Evolutionary conservation across 2,113 vertebrate genomes (phyloP), one percentile per base, ranked within the genome.

Genomic region (Merops nubicus): DNA sequence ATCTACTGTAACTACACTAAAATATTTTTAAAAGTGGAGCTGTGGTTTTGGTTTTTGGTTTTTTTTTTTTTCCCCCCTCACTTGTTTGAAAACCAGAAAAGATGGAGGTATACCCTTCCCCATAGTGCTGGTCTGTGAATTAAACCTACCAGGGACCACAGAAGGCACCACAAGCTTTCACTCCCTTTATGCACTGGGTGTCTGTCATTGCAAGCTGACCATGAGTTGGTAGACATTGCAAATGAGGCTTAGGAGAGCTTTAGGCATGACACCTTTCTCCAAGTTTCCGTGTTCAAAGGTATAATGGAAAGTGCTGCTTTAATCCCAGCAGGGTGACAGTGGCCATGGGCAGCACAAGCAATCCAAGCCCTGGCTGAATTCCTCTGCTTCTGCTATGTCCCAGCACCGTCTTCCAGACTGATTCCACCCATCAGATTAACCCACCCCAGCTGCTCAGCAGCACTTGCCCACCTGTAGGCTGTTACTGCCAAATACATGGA

Each of bases 141-240:
- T 16, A 83, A 59, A 53, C 14, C 74, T 76, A 75, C 1, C 29
- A 53, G 69, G 43, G 36, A 40, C 21, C 43, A 16, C 15, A 1
- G 2, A 80, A 23, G 43, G 9, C 20, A 2, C 13, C 48, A 14
- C 29, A 38, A 76, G 16, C 43, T 50, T 48, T 60, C 50, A 5
- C 4, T 65, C n/a, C 15, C 15, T 5, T 0, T 0, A 1, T 1
- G 18, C 53, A 36, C 43, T 43, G 22, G 19, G 34, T 8, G 23
- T 79, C 33, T 64, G 15, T 4, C 6, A 1, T 2, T n/a, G 3
- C 23, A 16, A 51, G 53, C 2, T 18, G 62, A 51, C 14, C 20
- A 10, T 8, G 19, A 76, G 31, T 34, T 21, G 33, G 34, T 8
- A 91, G 79, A 33, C 2, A 4, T 88, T 69, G 36, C 28, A 74